A percentile compares a stretch with the other conserved stretches of the same genome.
Evolutionary conservation across 2,888 invertebrate genomes (phyloP).

Genomic region (Scelioninae gen. 2): DNA sequence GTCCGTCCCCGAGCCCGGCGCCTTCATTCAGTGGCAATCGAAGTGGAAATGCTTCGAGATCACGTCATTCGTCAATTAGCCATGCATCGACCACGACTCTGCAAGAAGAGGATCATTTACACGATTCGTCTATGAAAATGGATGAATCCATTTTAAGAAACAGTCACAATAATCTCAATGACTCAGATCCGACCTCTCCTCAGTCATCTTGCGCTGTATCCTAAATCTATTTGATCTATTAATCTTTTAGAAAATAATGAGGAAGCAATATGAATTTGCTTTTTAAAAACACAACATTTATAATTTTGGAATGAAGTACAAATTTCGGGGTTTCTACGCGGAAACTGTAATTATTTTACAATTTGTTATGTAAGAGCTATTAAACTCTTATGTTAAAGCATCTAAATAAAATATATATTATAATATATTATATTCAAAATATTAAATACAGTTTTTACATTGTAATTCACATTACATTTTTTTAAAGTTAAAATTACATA

Average conservation of each 20-base stretch:
- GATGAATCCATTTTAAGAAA: conserved; percentile 68
- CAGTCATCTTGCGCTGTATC: conserved; percentile 68
- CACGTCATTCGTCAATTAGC: conserved; percentile 71
- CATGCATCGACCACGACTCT: conserved; percentile 69
- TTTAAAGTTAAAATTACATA: too few species aligned
- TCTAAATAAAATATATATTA: too few species aligned
- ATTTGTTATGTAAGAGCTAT: too few species aligned
- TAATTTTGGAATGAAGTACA: too few species aligned
- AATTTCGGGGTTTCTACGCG: too few species aligned
- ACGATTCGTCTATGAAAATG: conserved; percentile 62
- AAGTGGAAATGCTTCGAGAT: conserved; percentile 69
- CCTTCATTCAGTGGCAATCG: conserved; percentile 69
- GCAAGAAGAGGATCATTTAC: conserved; percentile 67
- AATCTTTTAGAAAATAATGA: not conserved
- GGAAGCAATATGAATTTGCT: conserved; percentile 9
- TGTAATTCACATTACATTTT: too few species aligned
- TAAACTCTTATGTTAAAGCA: too few species aligned
- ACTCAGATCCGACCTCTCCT: conserved; percentile 62
- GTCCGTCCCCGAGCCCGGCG: conserved; percentile 71
- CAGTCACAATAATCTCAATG: conserved; percentile 66
- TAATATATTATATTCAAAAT: too few species aligned
- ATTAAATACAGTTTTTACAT: too few species aligned
- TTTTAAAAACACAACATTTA: not conserved
- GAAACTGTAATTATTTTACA: too few species aligned
- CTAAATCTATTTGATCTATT: conserved; percentile 57